Percentiles rank a stretch among this genome's conserved stretches.
phyloP scores from a whole-genome alignment of 2,888 invertebrate species.

The Horisme vitalbata region DNA sequence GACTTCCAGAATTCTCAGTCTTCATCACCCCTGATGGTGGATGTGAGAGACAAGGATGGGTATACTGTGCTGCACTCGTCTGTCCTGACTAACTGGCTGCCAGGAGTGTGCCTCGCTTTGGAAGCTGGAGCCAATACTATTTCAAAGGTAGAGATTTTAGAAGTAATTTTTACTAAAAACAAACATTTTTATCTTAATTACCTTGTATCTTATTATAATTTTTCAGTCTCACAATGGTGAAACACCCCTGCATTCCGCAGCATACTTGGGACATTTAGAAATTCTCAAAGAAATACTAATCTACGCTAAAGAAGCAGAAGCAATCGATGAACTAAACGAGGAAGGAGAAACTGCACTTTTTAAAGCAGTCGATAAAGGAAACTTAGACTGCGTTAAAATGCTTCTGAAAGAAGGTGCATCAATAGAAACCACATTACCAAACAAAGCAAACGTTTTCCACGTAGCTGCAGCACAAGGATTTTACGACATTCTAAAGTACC shows the following conservation, averaged over 20 bases:
- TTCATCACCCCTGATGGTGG: constrained; percentile 6
- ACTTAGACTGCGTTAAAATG: constrained; percentile 43
- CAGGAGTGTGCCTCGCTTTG: constrained; percentile 58
- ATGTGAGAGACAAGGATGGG: constrained; percentile 52
- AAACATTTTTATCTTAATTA: too few relatives aligned
- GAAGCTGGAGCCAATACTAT: constrained; percentile 59
- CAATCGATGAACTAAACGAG: constrained; percentile 36
- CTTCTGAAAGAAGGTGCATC: constrained; percentile 43
- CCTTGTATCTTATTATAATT: neutral
- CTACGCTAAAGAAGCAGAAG: constrained; percentile 4
- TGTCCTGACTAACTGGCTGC: constrained; percentile 53
- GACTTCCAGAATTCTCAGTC: neutral
- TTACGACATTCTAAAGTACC: constrained; percentile 61
- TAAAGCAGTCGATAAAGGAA: constrained; percentile 44
- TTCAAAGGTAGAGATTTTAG: constrained; percentile 43
- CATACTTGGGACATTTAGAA: constrained; percentile 50
- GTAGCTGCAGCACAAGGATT: constrained; percentile 69
- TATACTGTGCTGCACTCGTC: constrained; percentile 63
- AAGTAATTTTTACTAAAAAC: too few relatives aligned
- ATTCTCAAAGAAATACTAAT: constrained; percentile 59
- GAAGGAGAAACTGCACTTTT: constrained; percentile 51
- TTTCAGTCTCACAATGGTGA: constrained; percentile 50
- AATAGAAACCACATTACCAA: constrained; percentile 43
- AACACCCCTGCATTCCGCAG: constrained; percentile 63
- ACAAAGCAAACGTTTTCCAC: constrained; percentile 67